Percentiles rank a stretch among this genome's conserved stretches.
These are phyloP conservation scores for Nicator chloris DNA, from an alignment of 2,113 vertebrate genomes.

Conservation along the genomic window DNA sequence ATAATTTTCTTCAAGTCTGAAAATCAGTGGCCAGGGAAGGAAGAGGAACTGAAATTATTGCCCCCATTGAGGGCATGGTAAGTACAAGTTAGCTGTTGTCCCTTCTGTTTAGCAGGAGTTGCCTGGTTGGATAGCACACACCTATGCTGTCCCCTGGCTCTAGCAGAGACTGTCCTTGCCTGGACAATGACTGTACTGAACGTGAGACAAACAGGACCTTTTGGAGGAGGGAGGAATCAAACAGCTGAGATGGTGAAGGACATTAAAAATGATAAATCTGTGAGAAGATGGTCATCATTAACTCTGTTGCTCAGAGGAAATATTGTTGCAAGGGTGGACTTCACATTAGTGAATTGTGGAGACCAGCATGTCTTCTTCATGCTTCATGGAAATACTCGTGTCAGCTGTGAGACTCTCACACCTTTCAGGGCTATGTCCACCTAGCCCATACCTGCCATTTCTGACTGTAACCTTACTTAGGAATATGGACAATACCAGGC, in stretches of 20 bases:
- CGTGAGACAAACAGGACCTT: neutral
- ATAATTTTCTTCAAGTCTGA: slow-evolving; percentile 14
- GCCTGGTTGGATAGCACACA: rapidly evolving
- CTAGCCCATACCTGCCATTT: neutral
- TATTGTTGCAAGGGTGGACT: neutral
- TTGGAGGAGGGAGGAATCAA: neutral
- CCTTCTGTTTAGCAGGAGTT: neutral
- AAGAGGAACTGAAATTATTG: neutral
- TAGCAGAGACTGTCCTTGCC: neutral
- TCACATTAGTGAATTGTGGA: neutral
- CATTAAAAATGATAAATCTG: neutral
- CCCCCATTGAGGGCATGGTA: neutral
- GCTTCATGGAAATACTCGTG: neutral
- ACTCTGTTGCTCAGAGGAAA: neutral
- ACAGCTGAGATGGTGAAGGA: neutral
- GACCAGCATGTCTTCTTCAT: neutral
- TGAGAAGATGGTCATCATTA: neutral
- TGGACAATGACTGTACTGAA: neutral
- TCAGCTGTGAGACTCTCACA: neutral
- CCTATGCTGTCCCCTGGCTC: neutral
- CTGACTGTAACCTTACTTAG: neutral
- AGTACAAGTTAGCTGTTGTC: neutral
- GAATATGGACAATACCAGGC: neutral
- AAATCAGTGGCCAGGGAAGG: neutral
- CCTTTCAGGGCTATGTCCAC: neutral